These are phyloP conservation scores for Danio jaintianensis DNA, from an alignment of 2,797 vertebrate species.

Conservation along the genomic window DNA sequence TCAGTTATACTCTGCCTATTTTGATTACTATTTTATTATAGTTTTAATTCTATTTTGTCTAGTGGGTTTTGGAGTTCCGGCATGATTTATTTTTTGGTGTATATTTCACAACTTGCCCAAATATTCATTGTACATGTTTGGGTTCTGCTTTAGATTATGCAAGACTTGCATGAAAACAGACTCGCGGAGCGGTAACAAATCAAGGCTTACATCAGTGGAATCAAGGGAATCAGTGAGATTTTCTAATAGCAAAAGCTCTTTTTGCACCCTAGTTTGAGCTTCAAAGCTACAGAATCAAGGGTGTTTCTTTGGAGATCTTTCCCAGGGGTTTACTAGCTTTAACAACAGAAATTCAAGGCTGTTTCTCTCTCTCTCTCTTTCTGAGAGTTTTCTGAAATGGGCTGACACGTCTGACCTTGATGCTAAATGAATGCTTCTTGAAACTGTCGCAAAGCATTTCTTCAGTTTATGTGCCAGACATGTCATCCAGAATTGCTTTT, in stretches of 20 bases:
- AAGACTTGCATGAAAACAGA: slow-evolving; percentile 12
- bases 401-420: slow-evolving; percentile 63
- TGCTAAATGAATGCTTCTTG: slow-evolving; percentile 63
- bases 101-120: neutral
- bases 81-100: too few species aligned
- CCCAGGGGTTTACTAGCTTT: slow-evolving; percentile 64
- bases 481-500: slow-evolving; percentile 51
- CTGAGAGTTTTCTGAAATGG: slow-evolving; percentile 46
- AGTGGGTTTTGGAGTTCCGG: too few species aligned
- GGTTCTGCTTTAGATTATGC: neutral
- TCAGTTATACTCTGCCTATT: too few species aligned
- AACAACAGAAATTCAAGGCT: slow-evolving; percentile 63
- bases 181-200: neutral
- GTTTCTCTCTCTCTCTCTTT: slow-evolving; percentile 40
- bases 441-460: slow-evolving; percentile 61
- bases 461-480: slow-evolving; percentile 57
- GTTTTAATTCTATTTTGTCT: too few species aligned
- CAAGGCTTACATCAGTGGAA: slow-evolving; percentile 19
- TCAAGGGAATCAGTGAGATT: slow-evolving; percentile 40
- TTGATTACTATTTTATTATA: too few species aligned
- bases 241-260: slow-evolving; percentile 49
- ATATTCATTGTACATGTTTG: neutral
- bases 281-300: slow-evolving; percentile 63
- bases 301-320: slow-evolving; percentile 68
- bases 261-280: slow-evolving; percentile 50